phyloP scores from a whole-genome alignment of 2,888 invertebrate species.

The Heliothis peltigera region DNA sequence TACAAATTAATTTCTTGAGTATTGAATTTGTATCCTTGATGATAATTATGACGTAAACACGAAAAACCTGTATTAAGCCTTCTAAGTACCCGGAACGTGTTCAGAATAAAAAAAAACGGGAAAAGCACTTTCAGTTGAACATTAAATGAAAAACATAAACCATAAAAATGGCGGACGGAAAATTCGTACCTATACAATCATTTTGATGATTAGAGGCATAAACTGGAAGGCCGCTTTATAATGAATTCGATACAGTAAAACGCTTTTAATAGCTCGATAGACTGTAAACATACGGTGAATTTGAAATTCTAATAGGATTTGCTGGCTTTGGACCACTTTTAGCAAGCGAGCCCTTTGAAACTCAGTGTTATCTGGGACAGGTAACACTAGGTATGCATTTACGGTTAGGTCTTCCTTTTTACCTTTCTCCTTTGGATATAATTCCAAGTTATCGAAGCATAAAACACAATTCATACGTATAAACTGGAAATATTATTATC shows the following conservation, averaged over 20 bases:
- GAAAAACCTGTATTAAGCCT: background rate
- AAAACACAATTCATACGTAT: too few relatives aligned
- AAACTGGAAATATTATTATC: too few relatives aligned
- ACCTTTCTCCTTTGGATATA: too few relatives aligned
- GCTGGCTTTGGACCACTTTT: slow-evolving; percentile 14
- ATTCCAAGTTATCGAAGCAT: too few relatives aligned
- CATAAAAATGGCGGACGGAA: slow-evolving; percentile 20
- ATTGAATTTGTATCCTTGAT: slow-evolving; percentile 8
- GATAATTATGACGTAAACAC: background rate
- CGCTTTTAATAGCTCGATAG: slow-evolving; percentile 47
- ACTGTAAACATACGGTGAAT: slow-evolving; percentile 41
- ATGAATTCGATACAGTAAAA: slow-evolving; percentile 45
- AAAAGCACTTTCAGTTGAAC: slow-evolving; percentile 11
- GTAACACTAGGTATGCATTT: slow-evolving; percentile 1
- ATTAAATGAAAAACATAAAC: slow-evolving; percentile 30
- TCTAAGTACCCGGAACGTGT: slow-evolving; percentile 1
- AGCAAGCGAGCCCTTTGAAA: background rate
- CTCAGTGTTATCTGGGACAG: slow-evolving; percentile 5
- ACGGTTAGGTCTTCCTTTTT: slow-evolving; percentile 2
- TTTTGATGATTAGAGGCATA: slow-evolving; percentile 29
- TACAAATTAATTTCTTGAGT: background rate
- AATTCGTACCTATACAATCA: slow-evolving; percentile 32
- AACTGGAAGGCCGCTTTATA: slow-evolving; percentile 31
- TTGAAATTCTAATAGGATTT: slow-evolving; percentile 43
- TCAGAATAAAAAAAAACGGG: slow-evolving; percentile 5